Conservation (phyloP, 37 sponge, comb jelly and placozoan species). For the Geodia barretti region DNA sequence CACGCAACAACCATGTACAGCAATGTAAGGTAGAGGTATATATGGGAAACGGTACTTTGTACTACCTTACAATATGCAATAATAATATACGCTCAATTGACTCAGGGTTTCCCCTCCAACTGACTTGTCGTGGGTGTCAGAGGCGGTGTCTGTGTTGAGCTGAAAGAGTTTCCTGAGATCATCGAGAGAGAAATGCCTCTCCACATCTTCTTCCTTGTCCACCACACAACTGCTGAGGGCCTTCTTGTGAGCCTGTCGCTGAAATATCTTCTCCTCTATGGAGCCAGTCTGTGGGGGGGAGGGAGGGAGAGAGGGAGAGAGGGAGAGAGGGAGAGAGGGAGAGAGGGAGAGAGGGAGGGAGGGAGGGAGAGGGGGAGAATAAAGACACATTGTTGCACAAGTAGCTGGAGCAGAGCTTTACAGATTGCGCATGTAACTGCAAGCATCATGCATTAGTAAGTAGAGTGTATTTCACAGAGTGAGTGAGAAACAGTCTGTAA, state of each 20-base stretch:
- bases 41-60: too few species aligned
- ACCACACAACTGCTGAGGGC: constrained; percentile 98
- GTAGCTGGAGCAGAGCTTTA: too few species aligned
- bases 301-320: constrained; percentile 26
- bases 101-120: too few species aligned
- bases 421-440: too few species aligned
- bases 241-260: constrained; percentile 97
- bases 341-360: constrained; percentile 21
- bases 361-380: constrained; percentile 16
- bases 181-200: constrained; percentile 89
- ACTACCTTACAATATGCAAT: too few species aligned
- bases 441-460: too few species aligned
- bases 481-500: too few species aligned
- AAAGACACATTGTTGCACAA: too few species aligned
- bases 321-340: constrained; percentile 1
- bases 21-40: too few species aligned
- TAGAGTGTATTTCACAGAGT: too few species aligned
- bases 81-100: too few species aligned
- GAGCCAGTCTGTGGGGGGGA: constrained; percentile 73
- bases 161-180: constrained; percentile 85
- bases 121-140: constrained; percentile 96
- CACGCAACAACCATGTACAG: too few species aligned
- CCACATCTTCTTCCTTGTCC: constrained; percentile 94
- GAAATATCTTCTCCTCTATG: constrained; percentile 97
- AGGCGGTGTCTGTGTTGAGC: constrained; percentile 77